These are phyloP conservation scores for Saxidomus purpurata DNA, from an alignment of 1,140 invertebrate genomes.

Conservation along the genomic window DNA sequence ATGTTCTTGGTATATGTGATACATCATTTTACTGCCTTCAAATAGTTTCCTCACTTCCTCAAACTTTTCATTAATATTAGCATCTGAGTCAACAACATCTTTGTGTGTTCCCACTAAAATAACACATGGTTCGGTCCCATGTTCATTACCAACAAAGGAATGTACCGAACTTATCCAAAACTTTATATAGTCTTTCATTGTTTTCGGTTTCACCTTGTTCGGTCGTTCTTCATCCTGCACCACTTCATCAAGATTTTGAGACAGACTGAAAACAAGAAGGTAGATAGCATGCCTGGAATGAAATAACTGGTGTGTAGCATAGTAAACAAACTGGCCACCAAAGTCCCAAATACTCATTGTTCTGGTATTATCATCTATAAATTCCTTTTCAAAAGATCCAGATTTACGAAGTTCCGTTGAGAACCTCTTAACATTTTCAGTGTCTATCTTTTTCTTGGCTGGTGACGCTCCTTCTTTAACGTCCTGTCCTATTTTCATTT, in stretches of 20 bases:
- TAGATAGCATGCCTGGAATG: neutral
- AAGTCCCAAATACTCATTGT: neutral
- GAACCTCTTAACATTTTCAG: neutral
- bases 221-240: neutral
- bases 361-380: neutral
- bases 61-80: neutral
- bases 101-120: slow-evolving; percentile 10
- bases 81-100: neutral
- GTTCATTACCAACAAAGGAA: neutral
- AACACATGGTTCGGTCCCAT: neutral
- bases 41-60: neutral
- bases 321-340: slow-evolving; percentile 16
- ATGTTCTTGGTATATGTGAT: neutral
- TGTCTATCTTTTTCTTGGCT: neutral
- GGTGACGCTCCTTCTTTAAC: neutral
- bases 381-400: neutral
- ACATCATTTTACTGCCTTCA: neutral
- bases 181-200: neutral
- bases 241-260: neutral
- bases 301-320: slow-evolving; percentile 13
- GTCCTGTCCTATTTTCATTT: neutral
- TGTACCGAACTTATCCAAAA: slow-evolving; percentile 15
- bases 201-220: neutral
- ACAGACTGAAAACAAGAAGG: neutral
- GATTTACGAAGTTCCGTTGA: neutral